Evolutionary conservation across 2,888 invertebrate genomes (phyloP).

Genomic region (Physocephala rufipes): DNA sequence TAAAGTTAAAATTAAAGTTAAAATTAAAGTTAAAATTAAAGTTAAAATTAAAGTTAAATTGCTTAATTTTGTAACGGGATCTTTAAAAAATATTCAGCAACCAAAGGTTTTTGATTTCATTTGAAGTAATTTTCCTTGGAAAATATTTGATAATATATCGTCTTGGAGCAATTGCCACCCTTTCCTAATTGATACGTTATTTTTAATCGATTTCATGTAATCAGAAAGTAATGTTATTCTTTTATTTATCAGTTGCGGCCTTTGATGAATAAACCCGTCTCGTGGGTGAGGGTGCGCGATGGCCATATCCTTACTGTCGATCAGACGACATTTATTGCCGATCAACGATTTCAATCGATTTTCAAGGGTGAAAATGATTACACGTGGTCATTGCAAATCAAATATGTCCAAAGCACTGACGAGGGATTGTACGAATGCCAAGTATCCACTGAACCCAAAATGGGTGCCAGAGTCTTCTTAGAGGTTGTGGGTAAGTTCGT

Average conservation of each 20-base stretch:
- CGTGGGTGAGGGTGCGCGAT: conserved; percentile 88
- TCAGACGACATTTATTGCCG: conserved; percentile 83
- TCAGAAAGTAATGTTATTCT: too few relatives aligned
- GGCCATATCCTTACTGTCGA: conserved; percentile 91
- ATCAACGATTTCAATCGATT: conserved; percentile 90
- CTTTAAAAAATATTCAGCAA: too few relatives aligned
- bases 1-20: too few relatives aligned
- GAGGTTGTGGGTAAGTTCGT: conserved; percentile 84
- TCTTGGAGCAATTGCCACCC: too few relatives aligned
- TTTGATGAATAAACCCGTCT: conserved; percentile 77
- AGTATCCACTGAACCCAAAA: conserved; percentile 92
- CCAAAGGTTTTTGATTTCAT: too few relatives aligned
- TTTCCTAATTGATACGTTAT: too few relatives aligned
- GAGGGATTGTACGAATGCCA: conserved; percentile 93
- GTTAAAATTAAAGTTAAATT: too few relatives aligned
- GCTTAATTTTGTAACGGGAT: too few relatives aligned
- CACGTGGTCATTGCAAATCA: conserved; percentile 86
- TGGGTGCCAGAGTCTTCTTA: conserved; percentile 89
- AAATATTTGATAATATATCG: too few relatives aligned
- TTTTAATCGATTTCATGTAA: neutral
- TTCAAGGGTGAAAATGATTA: conserved; percentile 81
- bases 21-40: too few relatives aligned
- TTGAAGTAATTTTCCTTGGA: too few relatives aligned
- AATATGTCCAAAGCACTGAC: conserved; percentile 86
- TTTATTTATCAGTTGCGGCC: conserved; percentile 57